Evolutionary conservation across 2,888 invertebrate genomes (phyloP).

Genomic region (Exephanes ischioxanthus): DNA sequence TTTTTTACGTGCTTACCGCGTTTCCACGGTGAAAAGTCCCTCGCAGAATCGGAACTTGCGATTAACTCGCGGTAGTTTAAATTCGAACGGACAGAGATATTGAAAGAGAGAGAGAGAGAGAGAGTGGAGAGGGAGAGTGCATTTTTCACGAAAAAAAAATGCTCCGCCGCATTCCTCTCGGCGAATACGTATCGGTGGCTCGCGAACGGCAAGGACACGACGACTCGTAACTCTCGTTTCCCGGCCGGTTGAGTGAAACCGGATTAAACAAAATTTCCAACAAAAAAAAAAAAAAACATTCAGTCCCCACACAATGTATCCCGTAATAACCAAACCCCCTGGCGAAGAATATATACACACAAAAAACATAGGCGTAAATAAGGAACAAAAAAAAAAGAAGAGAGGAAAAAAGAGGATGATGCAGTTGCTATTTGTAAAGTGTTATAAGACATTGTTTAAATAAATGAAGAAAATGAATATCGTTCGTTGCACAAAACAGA

Average conservation of each 20-base stretch:
- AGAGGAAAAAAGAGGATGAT: conserved; percentile 58
- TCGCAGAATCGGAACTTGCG: conserved; percentile 70
- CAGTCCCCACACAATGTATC: conserved; percentile 54
- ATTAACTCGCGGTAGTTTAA: conserved; percentile 65
- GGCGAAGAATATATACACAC: conserved; percentile 41
- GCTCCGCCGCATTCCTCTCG: conserved; percentile 13
- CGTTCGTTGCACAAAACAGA: conserved; percentile 44
- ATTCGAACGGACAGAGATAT: conserved; percentile 51
- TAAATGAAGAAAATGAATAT: conserved; percentile 57
- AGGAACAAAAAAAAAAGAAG: conserved; percentile 38
- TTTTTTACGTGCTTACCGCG: conserved; percentile 45
- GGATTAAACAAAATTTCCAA: conserved; percentile 47
- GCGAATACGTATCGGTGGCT: conserved; percentile 30
- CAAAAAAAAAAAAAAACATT: conserved; percentile 30
- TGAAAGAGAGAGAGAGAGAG: conserved; percentile 57
- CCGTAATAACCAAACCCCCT: conserved; percentile 52
- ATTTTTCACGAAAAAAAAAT: conserved; percentile 24
- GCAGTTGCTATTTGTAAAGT: conserved; percentile 77
- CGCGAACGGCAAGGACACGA: conserved; percentile 16
- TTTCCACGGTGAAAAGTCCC: conserved; percentile 43
- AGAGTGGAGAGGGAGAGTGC: conserved; percentile 36
- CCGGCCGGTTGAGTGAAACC: conserved; percentile 13
- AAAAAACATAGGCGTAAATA: conserved; percentile 49
- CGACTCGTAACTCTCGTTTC: conserved; percentile 42
- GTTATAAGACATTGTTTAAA: conserved; percentile 74